phyloP scores from a whole-genome alignment of 1,140 invertebrate species.

The Asobara japonica region DNA sequence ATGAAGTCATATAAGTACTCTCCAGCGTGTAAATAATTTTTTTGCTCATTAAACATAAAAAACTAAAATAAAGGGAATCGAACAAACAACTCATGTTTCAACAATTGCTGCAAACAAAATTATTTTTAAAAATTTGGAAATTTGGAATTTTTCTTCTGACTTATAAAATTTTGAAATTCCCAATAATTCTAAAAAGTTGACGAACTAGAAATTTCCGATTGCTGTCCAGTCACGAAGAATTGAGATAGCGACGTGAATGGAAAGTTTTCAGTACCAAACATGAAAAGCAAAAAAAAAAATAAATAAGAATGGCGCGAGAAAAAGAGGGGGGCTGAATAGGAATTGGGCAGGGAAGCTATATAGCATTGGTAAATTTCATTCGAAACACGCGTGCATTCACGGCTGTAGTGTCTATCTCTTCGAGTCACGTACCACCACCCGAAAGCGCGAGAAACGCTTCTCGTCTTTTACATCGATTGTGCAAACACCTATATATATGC shows the following conservation, averaged over 20 bases:
- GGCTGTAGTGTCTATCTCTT: slow-evolving; percentile 5
- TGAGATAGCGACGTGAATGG: slow-evolving; percentile 33
- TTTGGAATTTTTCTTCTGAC: too few relatives aligned
- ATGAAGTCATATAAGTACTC: too few relatives aligned
- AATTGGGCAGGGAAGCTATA: neutral
- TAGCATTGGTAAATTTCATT: slow-evolving; percentile 25
- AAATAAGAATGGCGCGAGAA: neutral
- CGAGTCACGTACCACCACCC: slow-evolving; percentile 14
- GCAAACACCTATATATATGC: neutral
- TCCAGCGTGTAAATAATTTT: too few relatives aligned
- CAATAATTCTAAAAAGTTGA: too few relatives aligned
- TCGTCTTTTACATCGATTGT: neutral
- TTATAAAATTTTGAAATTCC: too few relatives aligned
- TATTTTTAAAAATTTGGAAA: too few relatives aligned
- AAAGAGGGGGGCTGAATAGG: neutral
- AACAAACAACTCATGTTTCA: too few relatives aligned
- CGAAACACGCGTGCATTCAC: slow-evolving; percentile 33
- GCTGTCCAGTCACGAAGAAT: slow-evolving; percentile 37
- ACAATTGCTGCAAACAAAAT: too few relatives aligned
- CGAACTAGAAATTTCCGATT: too few relatives aligned
- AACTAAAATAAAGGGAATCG: too few relatives aligned
- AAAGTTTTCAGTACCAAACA: slow-evolving; percentile 29
- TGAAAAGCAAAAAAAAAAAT: too few relatives aligned
- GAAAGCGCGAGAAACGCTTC: slow-evolving; percentile 4
- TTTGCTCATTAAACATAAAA: too few relatives aligned